These are phyloP conservation scores for Acrossocheilus fasciatus DNA, from an alignment of 2,797 vertebrate species.

Conservation along the genomic window DNA sequence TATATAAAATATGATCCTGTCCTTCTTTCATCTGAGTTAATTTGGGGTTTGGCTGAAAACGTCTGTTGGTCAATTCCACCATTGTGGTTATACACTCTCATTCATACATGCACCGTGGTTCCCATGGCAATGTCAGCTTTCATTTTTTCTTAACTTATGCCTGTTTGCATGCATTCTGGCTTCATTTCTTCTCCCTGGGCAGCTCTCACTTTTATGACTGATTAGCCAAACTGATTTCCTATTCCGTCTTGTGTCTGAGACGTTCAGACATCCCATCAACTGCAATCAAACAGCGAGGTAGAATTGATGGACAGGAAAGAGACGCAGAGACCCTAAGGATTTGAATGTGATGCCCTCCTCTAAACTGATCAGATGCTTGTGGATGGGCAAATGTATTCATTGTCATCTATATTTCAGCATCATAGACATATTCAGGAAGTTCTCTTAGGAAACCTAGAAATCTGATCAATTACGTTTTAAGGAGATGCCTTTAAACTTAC, in stretches of 20 bases:
- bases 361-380: slow-evolving; percentile 48
- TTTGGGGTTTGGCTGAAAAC: slow-evolving; percentile 37
- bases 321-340: slow-evolving; percentile 41
- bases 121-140: slow-evolving; percentile 68
- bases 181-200: slow-evolving; percentile 48
- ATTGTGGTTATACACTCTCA: slow-evolving; percentile 31
- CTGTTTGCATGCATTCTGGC: slow-evolving; percentile 52
- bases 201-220: slow-evolving; percentile 60
- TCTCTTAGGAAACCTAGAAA: slow-evolving; percentile 27
- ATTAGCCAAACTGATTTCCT: slow-evolving; percentile 65
- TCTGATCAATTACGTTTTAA: slow-evolving; percentile 26
- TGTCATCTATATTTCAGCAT: slow-evolving; percentile 40
- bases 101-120: slow-evolving; percentile 53
- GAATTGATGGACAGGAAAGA: slow-evolving; percentile 46
- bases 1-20: neutral
- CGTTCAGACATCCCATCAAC: slow-evolving; percentile 58
- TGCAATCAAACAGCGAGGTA: slow-evolving; percentile 45
- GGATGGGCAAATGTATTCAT: slow-evolving; percentile 40
- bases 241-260: slow-evolving; percentile 60
- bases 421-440: slow-evolving; percentile 33
- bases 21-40: neutral
- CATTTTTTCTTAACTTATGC: slow-evolving; percentile 63
- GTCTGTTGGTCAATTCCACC: slow-evolving; percentile 58
- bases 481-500: neutral
- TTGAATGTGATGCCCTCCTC: slow-evolving; percentile 31